Conservation (phyloP, 2,797 vertebrate genomes). For the Falco rusticolus region DNA sequence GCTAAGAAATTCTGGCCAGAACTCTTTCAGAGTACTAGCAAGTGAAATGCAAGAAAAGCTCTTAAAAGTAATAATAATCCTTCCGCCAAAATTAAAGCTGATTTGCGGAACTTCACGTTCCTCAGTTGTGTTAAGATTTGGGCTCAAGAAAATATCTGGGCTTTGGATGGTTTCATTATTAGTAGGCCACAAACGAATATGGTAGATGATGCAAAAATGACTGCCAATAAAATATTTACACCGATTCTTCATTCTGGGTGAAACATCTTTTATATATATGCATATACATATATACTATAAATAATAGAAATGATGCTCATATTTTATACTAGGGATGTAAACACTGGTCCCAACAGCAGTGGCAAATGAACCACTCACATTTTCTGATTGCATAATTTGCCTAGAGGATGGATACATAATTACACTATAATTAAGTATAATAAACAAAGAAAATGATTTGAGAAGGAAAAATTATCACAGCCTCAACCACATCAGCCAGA, state of each 20-base stretch:
- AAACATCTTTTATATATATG: conserved; percentile 56
- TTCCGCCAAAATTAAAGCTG: not conserved
- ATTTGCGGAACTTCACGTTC: not conserved
- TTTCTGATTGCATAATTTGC: conserved; percentile 74
- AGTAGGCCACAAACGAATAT: not conserved
- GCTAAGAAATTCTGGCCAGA: not conserved
- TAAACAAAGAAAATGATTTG: conserved; percentile 69
- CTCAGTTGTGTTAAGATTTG: not conserved
- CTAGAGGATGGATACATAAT: conserved; percentile 72
- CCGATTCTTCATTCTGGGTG: not conserved
- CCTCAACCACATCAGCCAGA: conserved; percentile 67
- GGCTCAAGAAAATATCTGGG: not conserved
- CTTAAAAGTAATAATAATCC: not conserved
- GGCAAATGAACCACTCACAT: conserved; percentile 68
- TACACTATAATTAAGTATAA: conserved; percentile 70
- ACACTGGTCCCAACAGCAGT: conserved; percentile 59
- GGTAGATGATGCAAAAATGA: conserved; percentile 16
- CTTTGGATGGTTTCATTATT: not conserved
- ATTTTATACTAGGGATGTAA: conserved; percentile 62
- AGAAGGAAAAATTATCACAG: conserved; percentile 70
- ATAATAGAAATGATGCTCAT: conserved; percentile 45
- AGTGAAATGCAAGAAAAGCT: not conserved
- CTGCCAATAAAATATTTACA: conserved; percentile 31
- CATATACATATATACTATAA: not conserved
- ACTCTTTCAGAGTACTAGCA: not conserved